phyloP scores from a whole-genome alignment of 1,140 invertebrate species.

The Drosophila sp. region DNA sequence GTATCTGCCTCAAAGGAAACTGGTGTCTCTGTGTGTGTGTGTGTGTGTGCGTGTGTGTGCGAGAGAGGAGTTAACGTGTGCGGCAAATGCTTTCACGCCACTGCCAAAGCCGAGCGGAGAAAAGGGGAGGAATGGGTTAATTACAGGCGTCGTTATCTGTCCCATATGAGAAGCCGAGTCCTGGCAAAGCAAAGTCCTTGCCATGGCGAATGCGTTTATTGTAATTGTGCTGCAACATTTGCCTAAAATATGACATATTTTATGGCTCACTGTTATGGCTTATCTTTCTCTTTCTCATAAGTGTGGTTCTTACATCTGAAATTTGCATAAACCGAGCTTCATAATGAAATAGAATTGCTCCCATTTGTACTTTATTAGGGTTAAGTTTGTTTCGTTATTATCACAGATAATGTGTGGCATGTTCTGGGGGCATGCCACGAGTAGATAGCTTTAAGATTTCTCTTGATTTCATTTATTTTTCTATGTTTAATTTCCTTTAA shows the following conservation, averaged over 20 bases:
- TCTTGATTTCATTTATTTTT: background rate
- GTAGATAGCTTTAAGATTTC: background rate
- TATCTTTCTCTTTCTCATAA: slow-evolving; percentile 26
- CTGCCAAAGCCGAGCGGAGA: background rate
- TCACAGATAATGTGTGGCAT: slow-evolving; percentile 56
- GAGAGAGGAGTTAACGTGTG: slow-evolving; percentile 44
- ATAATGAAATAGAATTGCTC: slow-evolving; percentile 83
- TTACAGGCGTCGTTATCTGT: slow-evolving; percentile 50
- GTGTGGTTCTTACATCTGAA: background rate
- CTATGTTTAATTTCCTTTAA: background rate
- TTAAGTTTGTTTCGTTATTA: slow-evolving; percentile 67
- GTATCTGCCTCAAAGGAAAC: slow-evolving; percentile 4
- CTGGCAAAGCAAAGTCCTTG: slow-evolving; percentile 12
- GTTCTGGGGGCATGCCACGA: background rate
- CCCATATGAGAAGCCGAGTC: slow-evolving; percentile 45
- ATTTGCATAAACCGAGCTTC: slow-evolving; percentile 39
- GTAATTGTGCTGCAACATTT: slow-evolving; percentile 61
- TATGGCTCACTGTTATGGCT: slow-evolving; percentile 60
- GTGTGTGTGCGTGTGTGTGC: slow-evolving; percentile 10
- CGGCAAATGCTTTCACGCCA: slow-evolving; percentile 66
- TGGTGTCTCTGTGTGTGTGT: background rate
- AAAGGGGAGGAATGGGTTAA: slow-evolving; percentile 47
- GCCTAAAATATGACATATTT: slow-evolving; percentile 76
- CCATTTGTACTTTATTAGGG: slow-evolving; percentile 83
- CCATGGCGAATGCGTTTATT: slow-evolving; percentile 68